Conservation (phyloP, 1,140 invertebrate species). For the Latrodectus geometricus region DNA sequence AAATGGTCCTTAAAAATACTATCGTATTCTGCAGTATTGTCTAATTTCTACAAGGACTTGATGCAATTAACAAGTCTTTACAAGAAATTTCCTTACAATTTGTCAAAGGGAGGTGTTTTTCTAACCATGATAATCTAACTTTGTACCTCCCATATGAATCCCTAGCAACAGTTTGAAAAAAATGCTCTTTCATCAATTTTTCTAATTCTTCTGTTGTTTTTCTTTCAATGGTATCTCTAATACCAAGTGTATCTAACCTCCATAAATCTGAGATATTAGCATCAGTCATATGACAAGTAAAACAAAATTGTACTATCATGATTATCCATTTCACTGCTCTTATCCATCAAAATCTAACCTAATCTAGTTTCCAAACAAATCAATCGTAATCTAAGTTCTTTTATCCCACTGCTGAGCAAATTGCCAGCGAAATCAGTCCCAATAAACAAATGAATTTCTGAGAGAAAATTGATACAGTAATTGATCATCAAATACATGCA, state of each 20-base stretch:
- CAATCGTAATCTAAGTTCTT: no score
- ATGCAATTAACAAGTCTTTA: no score
- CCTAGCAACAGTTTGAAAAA: background rate
- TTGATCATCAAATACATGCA: no score
- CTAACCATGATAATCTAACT: background rate
- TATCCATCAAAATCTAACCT: no score
- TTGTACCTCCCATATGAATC: background rate
- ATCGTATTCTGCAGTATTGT: constrained; percentile 24
- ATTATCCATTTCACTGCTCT: no score
- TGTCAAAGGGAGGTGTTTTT: background rate
- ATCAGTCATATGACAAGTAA: background rate
- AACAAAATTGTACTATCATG: no score
- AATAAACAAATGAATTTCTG: no score
- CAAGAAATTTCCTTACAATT: background rate
- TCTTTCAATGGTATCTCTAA: background rate
- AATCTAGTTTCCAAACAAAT: no score
- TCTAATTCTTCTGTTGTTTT: background rate
- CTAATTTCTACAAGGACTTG: no score
- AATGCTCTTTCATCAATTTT: background rate
- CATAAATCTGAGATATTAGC: background rate
- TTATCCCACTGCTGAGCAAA: no score
- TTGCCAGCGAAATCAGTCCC: no score
- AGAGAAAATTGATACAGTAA: no score
- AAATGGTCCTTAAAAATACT: constrained; percentile 4
- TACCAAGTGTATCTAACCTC: background rate